These are phyloP conservation scores for Hesperia comma DNA, from an alignment of 2,888 invertebrate species.

Conservation along the genomic window DNA sequence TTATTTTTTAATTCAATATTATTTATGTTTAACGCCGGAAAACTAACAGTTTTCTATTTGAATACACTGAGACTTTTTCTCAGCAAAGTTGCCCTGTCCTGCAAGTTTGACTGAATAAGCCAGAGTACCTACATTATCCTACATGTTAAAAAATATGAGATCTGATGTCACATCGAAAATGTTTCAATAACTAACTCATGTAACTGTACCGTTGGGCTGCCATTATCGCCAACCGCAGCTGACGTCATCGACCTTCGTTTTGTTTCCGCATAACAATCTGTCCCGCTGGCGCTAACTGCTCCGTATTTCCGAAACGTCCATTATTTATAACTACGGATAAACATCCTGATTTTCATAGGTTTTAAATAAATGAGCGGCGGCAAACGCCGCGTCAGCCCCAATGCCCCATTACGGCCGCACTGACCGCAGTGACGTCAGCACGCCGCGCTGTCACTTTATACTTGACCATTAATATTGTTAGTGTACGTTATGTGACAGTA, in stretches of 20 bases:
- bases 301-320: slow-evolving; percentile 3
- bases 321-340: not conserved
- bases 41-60: no score
- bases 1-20: no score
- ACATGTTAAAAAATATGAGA: no score
- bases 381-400: slow-evolving; percentile 3
- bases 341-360: slow-evolving; percentile 11
- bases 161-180: no score
- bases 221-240: not conserved
- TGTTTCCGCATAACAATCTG: not conserved
- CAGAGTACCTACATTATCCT: no score
- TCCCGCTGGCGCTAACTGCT: not conserved
- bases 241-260: not conserved
- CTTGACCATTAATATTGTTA: not conserved
- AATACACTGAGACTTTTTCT: no score
- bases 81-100: no score
- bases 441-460: not conserved
- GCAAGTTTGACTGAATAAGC: no score
- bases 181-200: no score
- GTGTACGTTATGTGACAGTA: slow-evolving; percentile 3
- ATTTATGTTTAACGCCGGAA: no score
- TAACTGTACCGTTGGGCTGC: no score
- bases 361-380: slow-evolving; percentile 6
- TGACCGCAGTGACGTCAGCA: slow-evolving; percentile 5
- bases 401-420: not conserved